Conservation (phyloP, 2,797 vertebrate species). For the Nannoperca australis region DNA sequence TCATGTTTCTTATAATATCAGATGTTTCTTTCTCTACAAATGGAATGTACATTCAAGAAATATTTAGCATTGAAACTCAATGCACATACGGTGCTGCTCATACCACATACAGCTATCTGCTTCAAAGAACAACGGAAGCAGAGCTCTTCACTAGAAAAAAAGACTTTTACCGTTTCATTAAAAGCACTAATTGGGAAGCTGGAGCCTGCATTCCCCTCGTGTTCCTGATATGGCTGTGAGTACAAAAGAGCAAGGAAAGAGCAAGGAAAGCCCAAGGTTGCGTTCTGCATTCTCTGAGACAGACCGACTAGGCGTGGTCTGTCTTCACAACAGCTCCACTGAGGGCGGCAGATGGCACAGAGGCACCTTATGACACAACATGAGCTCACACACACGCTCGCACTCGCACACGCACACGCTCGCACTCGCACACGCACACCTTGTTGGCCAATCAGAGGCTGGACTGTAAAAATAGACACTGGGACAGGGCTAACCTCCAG, state of each 20-base stretch:
- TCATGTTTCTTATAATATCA: constrained; percentile 42
- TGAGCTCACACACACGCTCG: constrained; percentile 53
- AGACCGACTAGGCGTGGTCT: constrained; percentile 71
- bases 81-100: not conserved
- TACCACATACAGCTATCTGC: not conserved
- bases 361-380: constrained; percentile 82
- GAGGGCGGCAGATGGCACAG: constrained; percentile 85
- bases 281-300: constrained; percentile 68
- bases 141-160: not conserved
- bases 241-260: constrained; percentile 66
- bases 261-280: constrained; percentile 75
- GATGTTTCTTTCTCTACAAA: constrained; percentile 19
- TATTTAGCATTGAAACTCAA: not conserved
- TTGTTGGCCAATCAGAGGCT: constrained; percentile 79
- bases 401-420: too few species aligned
- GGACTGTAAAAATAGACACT: constrained; percentile 80
- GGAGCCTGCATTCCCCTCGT: constrained; percentile 7
- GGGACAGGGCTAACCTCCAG: constrained; percentile 70
- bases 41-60: constrained; percentile 14
- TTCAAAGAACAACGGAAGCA: constrained; percentile 16
- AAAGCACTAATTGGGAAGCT: constrained; percentile 13
- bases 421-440: constrained; percentile 36
- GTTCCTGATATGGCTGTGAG: constrained; percentile 34
- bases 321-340: constrained; percentile 73
- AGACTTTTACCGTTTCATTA: constrained; percentile 19